phyloP scores from a whole-genome alignment of 35 echinoderm and acorn worm species.

The Apostichopus parvimensis region DNA sequence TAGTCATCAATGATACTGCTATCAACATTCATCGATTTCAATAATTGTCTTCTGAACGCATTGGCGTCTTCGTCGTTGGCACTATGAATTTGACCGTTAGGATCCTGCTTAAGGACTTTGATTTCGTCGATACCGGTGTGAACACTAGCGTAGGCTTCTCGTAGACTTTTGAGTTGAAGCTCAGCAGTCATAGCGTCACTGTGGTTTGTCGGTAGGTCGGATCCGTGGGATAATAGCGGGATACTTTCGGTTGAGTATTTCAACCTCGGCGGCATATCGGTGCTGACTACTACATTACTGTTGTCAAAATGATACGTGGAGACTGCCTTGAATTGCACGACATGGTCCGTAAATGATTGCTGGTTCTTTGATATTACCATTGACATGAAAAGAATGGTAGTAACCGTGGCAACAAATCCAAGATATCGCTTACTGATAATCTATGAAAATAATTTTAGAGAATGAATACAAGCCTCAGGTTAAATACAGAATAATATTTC shows the following conservation, averaged over 20 bases:
- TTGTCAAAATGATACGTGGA: no score
- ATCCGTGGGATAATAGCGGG: no score
- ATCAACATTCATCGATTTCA: constrained; percentile 11
- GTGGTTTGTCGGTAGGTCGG: neutral
- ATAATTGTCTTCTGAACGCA: neutral
- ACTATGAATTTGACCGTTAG: neutral
- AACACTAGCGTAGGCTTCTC: neutral
- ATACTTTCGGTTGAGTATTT: no score
- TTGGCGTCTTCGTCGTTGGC: neutral
- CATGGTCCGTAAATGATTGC: neutral
- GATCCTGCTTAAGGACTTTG: neutral
- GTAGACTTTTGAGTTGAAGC: neutral
- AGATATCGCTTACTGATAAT: neutral
- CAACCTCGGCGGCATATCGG: no score
- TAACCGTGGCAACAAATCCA: neutral
- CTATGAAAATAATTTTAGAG: neutral
- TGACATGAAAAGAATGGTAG: neutral
- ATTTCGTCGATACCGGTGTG: neutral
- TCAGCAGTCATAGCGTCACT: neutral
- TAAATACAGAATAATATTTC: neutral
- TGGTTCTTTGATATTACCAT: neutral
- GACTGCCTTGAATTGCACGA: neutral
- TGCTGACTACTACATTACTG: no score
- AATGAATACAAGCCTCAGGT: no score
- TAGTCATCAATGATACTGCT: neutral